These are phyloP conservation scores for Momotus momota DNA, from an alignment of 2,797 vertebrate genomes.

Conservation along the genomic window DNA sequence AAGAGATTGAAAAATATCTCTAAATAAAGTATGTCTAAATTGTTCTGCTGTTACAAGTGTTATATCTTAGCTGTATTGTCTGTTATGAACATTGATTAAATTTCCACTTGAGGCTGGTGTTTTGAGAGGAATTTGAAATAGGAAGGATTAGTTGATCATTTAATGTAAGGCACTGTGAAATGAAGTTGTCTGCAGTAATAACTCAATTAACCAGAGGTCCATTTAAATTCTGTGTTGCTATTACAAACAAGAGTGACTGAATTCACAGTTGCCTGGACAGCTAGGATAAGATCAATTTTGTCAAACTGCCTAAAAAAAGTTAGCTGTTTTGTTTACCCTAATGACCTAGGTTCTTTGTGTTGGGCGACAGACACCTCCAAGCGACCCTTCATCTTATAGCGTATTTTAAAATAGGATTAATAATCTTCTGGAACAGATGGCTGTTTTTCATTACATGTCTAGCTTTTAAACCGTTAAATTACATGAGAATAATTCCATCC, in stretches of 20 bases:
- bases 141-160: not conserved
- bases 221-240: not conserved
- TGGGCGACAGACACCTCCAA: not conserved
- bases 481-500: not conserved
- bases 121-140: constrained; percentile 16
- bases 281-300: not conserved
- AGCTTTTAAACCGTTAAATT: not conserved
- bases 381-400: not conserved
- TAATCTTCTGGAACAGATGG: not conserved
- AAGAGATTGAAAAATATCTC: not conserved
- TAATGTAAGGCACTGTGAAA: not conserved
- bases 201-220: not conserved
- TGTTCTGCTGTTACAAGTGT: not conserved
- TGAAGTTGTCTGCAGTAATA: constrained; percentile 21
- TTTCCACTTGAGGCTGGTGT: not conserved
- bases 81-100: constrained; percentile 19
- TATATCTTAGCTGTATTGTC: not conserved
- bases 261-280: constrained; percentile 9
- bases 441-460: not conserved
- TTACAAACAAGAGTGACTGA: not conserved
- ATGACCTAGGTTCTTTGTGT: not conserved
- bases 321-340: constrained; percentile 23
- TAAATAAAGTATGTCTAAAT: constrained; percentile 19
- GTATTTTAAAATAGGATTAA: not conserved
- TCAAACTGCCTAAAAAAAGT: constrained; percentile 8